A percentile compares a stretch with the other conserved stretches of the same genome.
Evolutionary conservation across 2,888 invertebrate genomes (phyloP).

Genomic region (Rapana venosa): DNA sequence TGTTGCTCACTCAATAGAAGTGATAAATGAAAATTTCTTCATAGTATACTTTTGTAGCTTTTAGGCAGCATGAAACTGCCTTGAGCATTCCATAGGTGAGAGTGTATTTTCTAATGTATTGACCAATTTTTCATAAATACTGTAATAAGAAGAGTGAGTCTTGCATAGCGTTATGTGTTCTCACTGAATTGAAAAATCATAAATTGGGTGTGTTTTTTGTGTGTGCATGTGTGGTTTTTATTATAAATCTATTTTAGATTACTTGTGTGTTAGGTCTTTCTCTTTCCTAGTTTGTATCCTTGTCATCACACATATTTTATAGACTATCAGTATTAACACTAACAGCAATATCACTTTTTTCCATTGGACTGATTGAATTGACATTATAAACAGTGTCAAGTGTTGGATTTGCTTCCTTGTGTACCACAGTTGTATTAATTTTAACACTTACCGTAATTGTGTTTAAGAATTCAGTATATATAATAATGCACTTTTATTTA

Average conservation of each 20-base stretch:
- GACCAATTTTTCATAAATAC: conserved; percentile 37
- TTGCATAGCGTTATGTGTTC: too few species aligned
- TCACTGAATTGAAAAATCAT: too few species aligned
- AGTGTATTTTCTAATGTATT: conserved; percentile 38
- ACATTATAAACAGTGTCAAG: too few species aligned
- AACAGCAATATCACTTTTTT: too few species aligned
- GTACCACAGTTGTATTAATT: too few species aligned
- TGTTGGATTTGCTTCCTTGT: too few species aligned
- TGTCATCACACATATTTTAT: conserved; percentile 35
- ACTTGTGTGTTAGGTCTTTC: conserved; percentile 33
- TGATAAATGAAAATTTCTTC: conserved; percentile 18
- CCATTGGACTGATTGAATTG: too few species aligned
- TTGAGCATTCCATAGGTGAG: conserved; percentile 43
- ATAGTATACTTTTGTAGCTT: not conserved
- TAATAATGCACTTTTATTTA: too few species aligned
- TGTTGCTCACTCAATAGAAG: not conserved
- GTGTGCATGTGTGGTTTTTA: too few species aligned
- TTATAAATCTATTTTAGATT: not conserved
- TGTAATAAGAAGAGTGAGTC: not conserved
- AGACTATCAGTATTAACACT: not conserved
- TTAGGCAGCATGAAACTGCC: conserved; percentile 35
- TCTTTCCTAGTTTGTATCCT: conserved; percentile 38
- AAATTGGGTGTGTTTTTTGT: too few species aligned
- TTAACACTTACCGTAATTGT: too few species aligned
- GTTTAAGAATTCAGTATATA: too few species aligned